Evolutionary conservation across 2,888 invertebrate genomes (phyloP).

Genomic region (Helobdella robusta): DNA sequence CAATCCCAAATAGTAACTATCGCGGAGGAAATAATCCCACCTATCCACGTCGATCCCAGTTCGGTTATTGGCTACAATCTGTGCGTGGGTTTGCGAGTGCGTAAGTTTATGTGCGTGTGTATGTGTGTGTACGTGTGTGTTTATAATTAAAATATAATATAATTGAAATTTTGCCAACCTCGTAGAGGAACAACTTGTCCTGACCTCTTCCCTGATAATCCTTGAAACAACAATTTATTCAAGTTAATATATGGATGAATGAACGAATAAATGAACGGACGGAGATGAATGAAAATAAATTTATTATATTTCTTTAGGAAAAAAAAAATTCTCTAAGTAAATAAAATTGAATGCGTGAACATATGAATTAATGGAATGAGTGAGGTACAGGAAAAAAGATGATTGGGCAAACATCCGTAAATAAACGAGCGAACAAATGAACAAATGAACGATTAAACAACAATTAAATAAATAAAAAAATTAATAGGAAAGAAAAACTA

Average conservation of each 20-base stretch:
- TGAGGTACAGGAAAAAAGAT: not conserved
- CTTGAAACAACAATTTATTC: not conserved
- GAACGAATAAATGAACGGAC: too few species aligned
- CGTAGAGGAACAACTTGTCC: slow-evolving; percentile 53
- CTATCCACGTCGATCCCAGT: slow-evolving; percentile 61
- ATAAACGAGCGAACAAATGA: too few species aligned
- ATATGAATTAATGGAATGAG: not conserved
- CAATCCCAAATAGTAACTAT: slow-evolving; percentile 53
- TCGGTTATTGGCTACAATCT: slow-evolving; percentile 57
- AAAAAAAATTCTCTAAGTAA: not conserved
- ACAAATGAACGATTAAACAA: too few species aligned
- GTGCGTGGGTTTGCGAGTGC: not conserved
- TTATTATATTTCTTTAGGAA: not conserved
- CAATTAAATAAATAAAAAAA: too few species aligned
- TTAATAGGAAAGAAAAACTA: too few species aligned
- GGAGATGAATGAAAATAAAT: too few species aligned
- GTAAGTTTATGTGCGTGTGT: not conserved
- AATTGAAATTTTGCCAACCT: slow-evolving; percentile 42
- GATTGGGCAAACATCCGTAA: too few species aligned
- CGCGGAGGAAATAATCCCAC: slow-evolving; percentile 61
- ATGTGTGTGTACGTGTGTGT: not conserved
- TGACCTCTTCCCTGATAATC: slow-evolving; percentile 38
- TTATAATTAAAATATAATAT: not conserved
- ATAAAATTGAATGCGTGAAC: too few species aligned
- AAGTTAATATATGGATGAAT: too few species aligned